Conservation (phyloP, 1,140 invertebrate species). For the Trachymyrmex cornetzi region DNA sequence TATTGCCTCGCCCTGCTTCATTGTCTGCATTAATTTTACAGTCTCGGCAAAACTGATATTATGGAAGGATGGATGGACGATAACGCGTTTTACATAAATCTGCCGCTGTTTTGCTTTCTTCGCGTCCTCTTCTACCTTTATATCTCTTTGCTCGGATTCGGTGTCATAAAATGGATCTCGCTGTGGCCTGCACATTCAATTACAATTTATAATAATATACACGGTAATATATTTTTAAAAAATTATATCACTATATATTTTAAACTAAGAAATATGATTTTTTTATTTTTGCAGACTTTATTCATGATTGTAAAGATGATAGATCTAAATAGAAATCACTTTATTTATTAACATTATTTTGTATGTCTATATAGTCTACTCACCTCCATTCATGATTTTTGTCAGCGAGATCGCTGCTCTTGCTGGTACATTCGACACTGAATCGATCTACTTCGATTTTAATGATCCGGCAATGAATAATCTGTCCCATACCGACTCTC, state of each 20-base stretch:
- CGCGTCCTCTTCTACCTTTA: slow-evolving; percentile 92
- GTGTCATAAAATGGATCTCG: slow-evolving; percentile 97
- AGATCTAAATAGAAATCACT: neutral
- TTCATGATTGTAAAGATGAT: neutral
- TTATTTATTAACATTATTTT: neutral
- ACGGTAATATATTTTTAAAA: neutral
- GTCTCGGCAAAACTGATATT: slow-evolving; percentile 98
- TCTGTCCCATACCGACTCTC: slow-evolving; percentile 94
- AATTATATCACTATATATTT: slow-evolving; percentile 11
- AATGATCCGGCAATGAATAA: slow-evolving; percentile 96
- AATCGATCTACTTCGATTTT: slow-evolving; percentile 99
- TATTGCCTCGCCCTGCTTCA: slow-evolving; percentile 99
- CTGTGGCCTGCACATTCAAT: slow-evolving; percentile 88
- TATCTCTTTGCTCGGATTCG: slow-evolving; percentile 94
- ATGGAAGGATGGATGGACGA: slow-evolving; percentile 98
- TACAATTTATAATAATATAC: slow-evolving; percentile 52
- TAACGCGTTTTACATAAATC: slow-evolving; percentile 97
- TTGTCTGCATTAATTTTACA: slow-evolving; percentile 95
- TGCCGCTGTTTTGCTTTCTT: slow-evolving; percentile 93
- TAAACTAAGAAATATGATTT: neutral
- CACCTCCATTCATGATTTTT: slow-evolving; percentile 96
- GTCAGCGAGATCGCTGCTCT: slow-evolving; percentile 96
- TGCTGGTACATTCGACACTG: slow-evolving; percentile 97
- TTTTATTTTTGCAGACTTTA: neutral
- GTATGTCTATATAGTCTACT: neutral